Conservation (phyloP, 2,888 invertebrate species). For the Drosophila testacea region DNA sequence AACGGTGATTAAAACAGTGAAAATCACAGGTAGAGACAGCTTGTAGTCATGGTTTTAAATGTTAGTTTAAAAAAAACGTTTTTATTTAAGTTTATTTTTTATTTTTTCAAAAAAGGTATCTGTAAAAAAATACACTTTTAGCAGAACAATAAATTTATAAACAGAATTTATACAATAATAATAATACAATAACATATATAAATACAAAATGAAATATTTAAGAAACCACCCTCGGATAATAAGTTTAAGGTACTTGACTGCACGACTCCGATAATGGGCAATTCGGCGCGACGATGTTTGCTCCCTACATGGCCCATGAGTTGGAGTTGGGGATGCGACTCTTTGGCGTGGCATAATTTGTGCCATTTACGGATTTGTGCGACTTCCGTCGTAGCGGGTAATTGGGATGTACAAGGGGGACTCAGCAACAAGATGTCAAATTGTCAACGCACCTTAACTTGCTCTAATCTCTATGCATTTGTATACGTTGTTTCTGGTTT, state of each 20-base stretch:
- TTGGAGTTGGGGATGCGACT: slow-evolving; percentile 19
- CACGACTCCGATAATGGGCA: slow-evolving; percentile 55
- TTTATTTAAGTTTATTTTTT: too few species aligned
- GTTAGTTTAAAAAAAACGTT: too few species aligned
- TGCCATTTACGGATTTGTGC: slow-evolving; percentile 71
- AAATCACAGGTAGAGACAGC: not conserved
- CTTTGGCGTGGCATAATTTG: slow-evolving; percentile 62
- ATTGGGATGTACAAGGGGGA: slow-evolving; percentile 27
- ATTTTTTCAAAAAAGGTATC: too few species aligned
- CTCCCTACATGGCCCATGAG: slow-evolving; percentile 48
- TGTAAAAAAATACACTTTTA: too few species aligned
- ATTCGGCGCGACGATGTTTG: slow-evolving; percentile 44
- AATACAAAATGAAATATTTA: slow-evolving; percentile 3
- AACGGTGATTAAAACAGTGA: slow-evolving; percentile 12
- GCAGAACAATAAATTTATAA: not conserved
- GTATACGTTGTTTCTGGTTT: slow-evolving; percentile 40
- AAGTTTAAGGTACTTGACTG: slow-evolving; percentile 8
- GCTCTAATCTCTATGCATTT: slow-evolving; percentile 38
- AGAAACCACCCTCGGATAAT: slow-evolving; percentile 12
- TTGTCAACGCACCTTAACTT: slow-evolving; percentile 65
- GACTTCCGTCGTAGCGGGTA: slow-evolving; percentile 64
- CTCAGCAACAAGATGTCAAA: slow-evolving; percentile 65
- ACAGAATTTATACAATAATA: slow-evolving; percentile 29
- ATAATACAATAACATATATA: too few species aligned
- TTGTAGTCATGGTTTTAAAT: not conserved